Evolutionary conservation across 2,888 invertebrate genomes (phyloP), one percentile per base, ranked within the genome.

Genomic region (Muscina levida): DNA sequence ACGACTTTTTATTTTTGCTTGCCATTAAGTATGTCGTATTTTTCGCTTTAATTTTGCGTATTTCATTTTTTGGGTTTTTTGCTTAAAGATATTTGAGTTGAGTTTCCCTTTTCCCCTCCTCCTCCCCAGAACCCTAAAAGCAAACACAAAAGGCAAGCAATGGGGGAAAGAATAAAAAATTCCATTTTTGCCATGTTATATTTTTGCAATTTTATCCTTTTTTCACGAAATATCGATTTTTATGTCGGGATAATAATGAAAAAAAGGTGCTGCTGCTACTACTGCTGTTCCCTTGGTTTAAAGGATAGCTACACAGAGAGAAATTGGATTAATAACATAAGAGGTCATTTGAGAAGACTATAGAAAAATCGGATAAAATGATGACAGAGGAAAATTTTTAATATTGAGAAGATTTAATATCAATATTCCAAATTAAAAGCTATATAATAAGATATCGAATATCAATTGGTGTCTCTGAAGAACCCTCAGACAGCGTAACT

Each of bases 211-310:
- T 77, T 77, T 72, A 77, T 76, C 75, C 67, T 83, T 84, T 82
- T 77, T 84, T 83, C 31, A 75, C 56, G 56, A 83, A 82, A 82
- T 84, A 83, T 83, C 79, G 83, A 83, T 83, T 83, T 83, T 82
- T 81, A 77, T 79, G 82, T 78, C 83, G 82, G 73, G 77, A 71
- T 73, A 77, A 72, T 72, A 76, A 73, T 73, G 75, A 77, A 59
- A 37, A 75, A 79, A 79, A 74, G 72, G 72, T 76, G 62, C 62
- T 66, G 65, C 48, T 66, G 37, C 53, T 59, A 39, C 70, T 62
- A 65, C 42, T 46, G 13, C 66, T 56, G 24, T 70, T 37, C 42
- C 31, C n/a, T n/a, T n/a, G n/a, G n/a, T n/a, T n/a, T 6, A 48
- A 57, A 74, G 31, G 24, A 79, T 72, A 76, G 62, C 4, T 62